Evolutionary conservation across 2,113 vertebrate species (phyloP).

Genomic region (Ahaetulla prasina): DNA sequence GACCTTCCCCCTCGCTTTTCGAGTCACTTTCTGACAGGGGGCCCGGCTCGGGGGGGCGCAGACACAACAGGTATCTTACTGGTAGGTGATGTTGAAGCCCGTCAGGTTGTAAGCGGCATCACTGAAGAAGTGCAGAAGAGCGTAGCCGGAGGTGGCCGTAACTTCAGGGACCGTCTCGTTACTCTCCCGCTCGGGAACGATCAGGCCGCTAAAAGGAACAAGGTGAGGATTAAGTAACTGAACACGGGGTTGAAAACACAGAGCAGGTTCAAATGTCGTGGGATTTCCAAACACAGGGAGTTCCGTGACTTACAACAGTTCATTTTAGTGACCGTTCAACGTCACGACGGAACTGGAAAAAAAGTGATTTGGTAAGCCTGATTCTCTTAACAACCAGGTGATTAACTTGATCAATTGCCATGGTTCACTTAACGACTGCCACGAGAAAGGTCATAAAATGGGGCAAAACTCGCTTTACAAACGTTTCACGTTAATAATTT

Average conservation of each 20-base stretch:
- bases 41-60: too few species aligned
- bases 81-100: slow-evolving; percentile 97
- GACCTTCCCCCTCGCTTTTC: too few species aligned
- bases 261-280: neutral
- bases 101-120: slow-evolving; percentile 98
- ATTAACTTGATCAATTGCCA: too few species aligned
- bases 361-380: too few species aligned
- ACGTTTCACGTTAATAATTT: too few species aligned
- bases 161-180: slow-evolving; percentile 94
- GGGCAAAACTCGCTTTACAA: too few species aligned
- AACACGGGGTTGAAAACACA: neutral
- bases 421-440: too few species aligned
- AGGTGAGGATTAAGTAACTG: neutral
- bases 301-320: neutral
- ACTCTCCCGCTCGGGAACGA: slow-evolving; percentile 88
- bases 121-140: slow-evolving; percentile 96
- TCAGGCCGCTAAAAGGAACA: slow-evolving; percentile 81
- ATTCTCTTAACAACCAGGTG: too few species aligned
- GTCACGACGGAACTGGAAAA: too few species aligned
- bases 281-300: neutral
- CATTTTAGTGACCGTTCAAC: too few species aligned
- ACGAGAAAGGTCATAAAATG: too few species aligned
- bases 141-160: slow-evolving; percentile 85
- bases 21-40: too few species aligned
- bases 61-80: slow-evolving; percentile 69